These are phyloP conservation scores for Tiphia femorata DNA, from an alignment of 2,888 invertebrate genomes.

Conservation along the genomic window DNA sequence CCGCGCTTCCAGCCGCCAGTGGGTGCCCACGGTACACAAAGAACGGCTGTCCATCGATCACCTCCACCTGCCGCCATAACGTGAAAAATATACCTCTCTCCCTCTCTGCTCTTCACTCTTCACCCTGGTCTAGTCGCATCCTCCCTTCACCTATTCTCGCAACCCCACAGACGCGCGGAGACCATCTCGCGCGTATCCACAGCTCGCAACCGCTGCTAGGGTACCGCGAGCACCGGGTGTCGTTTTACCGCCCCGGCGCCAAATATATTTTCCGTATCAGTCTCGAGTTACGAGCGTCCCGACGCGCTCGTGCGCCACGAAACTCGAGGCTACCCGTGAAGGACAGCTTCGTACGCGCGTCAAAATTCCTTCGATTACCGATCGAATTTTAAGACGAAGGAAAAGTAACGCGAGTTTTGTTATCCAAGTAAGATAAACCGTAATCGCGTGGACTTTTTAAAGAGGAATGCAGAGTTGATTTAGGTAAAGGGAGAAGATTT, in stretches of 20 bases:
- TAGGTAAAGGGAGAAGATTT: no score
- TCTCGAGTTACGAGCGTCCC: constrained; percentile 11
- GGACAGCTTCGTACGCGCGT: no score
- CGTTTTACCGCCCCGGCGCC: constrained; percentile 2
- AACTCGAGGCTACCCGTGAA: no score
- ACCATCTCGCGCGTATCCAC: constrained; percentile 16
- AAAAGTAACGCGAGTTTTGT: no score
- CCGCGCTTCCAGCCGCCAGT: not conserved
- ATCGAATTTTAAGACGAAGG: no score
- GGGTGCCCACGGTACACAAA: constrained; percentile 13
- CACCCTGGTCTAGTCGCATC: constrained; percentile 2
- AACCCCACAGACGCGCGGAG: constrained; percentile 21
- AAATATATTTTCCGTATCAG: constrained; percentile 31
- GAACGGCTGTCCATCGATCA: constrained; percentile 41
- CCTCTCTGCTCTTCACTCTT: constrained; percentile 8
- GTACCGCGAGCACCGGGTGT: not conserved
- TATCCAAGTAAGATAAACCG: no score
- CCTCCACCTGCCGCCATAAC: constrained; percentile 37
- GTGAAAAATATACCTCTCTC: constrained; percentile 37
- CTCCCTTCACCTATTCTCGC: no score
- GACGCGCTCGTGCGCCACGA: constrained; percentile 1
- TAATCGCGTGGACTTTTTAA: no score
- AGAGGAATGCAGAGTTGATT: no score
- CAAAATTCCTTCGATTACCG: no score
- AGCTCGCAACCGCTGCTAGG: constrained; percentile 5